Conservation (phyloP, 1,140 invertebrate species). For the Rhagoletis zephyria region DNA sequence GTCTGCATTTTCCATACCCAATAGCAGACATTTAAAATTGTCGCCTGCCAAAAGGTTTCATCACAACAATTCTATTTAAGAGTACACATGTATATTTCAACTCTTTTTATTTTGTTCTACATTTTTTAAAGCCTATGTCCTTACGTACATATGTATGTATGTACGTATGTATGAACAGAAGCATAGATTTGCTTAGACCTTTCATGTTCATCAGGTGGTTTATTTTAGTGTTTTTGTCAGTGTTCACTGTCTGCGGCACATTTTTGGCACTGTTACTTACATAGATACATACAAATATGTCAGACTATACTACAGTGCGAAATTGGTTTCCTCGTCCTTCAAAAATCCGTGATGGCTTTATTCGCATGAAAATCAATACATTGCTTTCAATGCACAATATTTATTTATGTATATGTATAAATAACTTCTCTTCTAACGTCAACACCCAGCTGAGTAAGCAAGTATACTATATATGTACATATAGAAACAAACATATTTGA, state of each 20-base stretch:
- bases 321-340: neutral
- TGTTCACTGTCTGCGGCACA: neutral
- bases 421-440: neutral
- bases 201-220: neutral
- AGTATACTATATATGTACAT: neutral
- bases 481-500: neutral
- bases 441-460: neutral
- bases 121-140: too few relatives aligned
- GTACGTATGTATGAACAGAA: too few relatives aligned
- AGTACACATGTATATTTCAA: neutral
- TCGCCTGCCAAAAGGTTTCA: neutral
- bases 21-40: neutral
- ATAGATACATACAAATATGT: neutral
- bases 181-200: too few relatives aligned
- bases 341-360: neutral
- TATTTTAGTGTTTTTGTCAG: neutral
- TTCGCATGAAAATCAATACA: slow-evolving; percentile 35
- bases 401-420: neutral
- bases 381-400: neutral
- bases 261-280: neutral
- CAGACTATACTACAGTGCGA: neutral
- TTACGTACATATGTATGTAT: too few relatives aligned
- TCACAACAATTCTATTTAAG: neutral
- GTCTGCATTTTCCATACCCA: neutral
- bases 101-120: neutral